Conservation (phyloP, 2,113 vertebrate genomes). For the Axis porcinus region DNA sequence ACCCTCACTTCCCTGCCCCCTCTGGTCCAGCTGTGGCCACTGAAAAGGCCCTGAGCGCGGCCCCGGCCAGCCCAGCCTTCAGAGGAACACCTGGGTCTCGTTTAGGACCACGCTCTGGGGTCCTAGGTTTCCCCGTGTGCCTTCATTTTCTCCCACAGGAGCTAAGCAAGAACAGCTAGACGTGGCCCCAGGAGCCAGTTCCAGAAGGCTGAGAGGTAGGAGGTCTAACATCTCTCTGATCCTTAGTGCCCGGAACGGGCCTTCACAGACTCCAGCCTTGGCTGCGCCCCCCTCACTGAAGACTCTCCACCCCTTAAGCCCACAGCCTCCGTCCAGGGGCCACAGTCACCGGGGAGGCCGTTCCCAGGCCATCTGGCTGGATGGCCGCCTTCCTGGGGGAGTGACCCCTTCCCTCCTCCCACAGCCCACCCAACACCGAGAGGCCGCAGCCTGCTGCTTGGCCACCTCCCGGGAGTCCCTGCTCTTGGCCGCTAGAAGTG, state of each 20-base stretch:
- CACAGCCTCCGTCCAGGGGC: not conserved
- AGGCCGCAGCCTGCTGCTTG: not conserved
- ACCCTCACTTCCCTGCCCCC: not conserved
- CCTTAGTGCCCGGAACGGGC: not conserved
- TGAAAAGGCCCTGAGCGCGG: not conserved
- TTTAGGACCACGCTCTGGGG: not conserved
- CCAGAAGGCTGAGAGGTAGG: not conserved
- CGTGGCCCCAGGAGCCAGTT: not conserved
- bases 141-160: not conserved
- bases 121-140: not conserved
- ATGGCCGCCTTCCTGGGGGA: not conserved
- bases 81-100: not conserved
- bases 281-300: not conserved
- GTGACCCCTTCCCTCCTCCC: not conserved
- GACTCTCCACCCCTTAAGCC: not conserved
- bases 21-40: not conserved
- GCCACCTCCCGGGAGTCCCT: not conserved
- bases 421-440: accelerated
- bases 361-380: not conserved
- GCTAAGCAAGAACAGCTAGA: not conserved
- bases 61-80: not conserved
- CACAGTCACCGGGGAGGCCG: not conserved
- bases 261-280: not conserved
- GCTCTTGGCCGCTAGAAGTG: not conserved
- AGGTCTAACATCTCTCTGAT: no score